Base-by-base conservation (phyloP, 2,797 vertebrate species). In the Paguma larvata region DNA sequence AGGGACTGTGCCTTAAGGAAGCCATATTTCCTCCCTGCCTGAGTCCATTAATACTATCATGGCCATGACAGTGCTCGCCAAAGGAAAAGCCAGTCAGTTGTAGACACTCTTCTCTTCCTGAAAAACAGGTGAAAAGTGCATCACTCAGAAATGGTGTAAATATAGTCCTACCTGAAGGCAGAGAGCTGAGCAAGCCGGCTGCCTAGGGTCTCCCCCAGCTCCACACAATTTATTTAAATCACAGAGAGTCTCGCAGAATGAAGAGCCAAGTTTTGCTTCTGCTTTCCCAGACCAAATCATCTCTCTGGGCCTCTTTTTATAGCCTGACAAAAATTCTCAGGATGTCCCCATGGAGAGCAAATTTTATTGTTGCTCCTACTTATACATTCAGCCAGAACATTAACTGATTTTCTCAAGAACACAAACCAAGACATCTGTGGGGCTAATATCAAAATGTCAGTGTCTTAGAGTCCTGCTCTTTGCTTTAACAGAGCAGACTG, bases 381-480 rank as follows among this genome's bases (percentile, higher is more conserved):
- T 97, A 59, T 13, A 97, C 85, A 95, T 41, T 85, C 75, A 56
- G 44, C 34, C 70, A 68, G 79, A 70, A 85, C 67, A 68, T 34
- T 77, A n/a, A 48, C 75, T 72, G 68, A 59, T 86, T 89, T 95
- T 94, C 85, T 84, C 93, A 84, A 96, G 79, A 51, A 91, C 65
- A 86, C 67, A 93, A 90, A 87, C 32, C 30, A 83, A 89, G 63
- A 87, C 51, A 80, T 73, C 18, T 82, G 32, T 38, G 82, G 21
- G 32, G 53, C 41, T 78, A n/a, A 48, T 14, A 80, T n/a, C 51
- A 85, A 89, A 85, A 80, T 0, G 0, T 53, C 59, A 82, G 41
- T 44, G 30, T 65, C 82, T 83, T 27, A 10, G 51, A 75, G 18
- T 72, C 68, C 15, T 10, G 19, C 12, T 10, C n/a, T 89, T 53